Evolutionary conservation across 92 coral and sea anemone genomes (phyloP).

Genomic region (Umimayanthus chanpuru): DNA sequence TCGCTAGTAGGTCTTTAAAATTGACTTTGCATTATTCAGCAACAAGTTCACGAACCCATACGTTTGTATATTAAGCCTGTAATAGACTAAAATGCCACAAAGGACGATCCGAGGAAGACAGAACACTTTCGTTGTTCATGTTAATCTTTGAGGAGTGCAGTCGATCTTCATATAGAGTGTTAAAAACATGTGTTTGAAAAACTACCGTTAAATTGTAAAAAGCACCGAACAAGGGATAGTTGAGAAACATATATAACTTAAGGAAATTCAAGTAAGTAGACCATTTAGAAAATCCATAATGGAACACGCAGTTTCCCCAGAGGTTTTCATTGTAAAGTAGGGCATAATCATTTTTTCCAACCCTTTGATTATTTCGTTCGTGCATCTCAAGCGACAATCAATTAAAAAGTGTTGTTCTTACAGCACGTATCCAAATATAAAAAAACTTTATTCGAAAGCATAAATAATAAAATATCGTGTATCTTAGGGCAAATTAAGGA

Average conservation of each 20-base stretch:
- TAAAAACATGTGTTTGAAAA: conserved; percentile 16
- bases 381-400: conserved; percentile 25
- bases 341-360: conserved; percentile 8
- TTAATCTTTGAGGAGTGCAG: neutral
- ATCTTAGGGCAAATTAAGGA: conserved; percentile 58
- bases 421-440: conserved; percentile 17
- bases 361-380: conserved; percentile 32
- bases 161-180: conserved; percentile 7
- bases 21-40: conserved; percentile 40
- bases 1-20: conserved; percentile 95
- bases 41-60: conserved; percentile 40
- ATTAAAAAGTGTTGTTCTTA: conserved; percentile 10
- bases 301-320: neutral
- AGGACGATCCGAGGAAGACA: conserved; percentile 4
- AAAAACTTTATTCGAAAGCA: conserved; percentile 31
- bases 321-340: neutral
- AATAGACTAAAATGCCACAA: conserved; percentile 45
- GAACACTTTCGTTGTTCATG: conserved; percentile 34
- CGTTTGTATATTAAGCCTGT: conserved; percentile 49
- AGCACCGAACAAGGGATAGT: conserved; percentile 30
- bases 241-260: neutral
- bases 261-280: conserved; percentile 24
- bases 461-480: conserved; percentile 50
- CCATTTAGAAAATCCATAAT: conserved; percentile 29
- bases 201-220: conserved; percentile 42